Evolutionary conservation across 2,888 invertebrate species (phyloP), one percentile per base, ranked within the genome.

Genomic region (Ectemnius lituratus): DNA sequence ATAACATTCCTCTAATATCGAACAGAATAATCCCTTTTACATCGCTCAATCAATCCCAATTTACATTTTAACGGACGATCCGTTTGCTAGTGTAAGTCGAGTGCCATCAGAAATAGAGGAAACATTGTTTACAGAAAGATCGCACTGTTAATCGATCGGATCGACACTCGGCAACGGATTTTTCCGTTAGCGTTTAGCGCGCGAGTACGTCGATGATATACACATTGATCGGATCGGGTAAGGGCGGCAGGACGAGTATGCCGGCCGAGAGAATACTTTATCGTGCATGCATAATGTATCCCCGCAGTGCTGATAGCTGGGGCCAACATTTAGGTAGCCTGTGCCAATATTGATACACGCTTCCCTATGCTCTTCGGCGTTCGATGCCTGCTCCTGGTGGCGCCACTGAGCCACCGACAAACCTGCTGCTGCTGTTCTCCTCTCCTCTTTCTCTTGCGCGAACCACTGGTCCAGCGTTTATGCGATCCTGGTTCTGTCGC

Each of bases 211-310:
- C 13, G 13, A 11, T 5, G 27, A 37, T 37, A 37, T 37, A 37
- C 8, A 37, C 8, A 37, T 37, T 6, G 37, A 37, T 37, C 11
- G 37, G 37, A 11, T 37, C 11, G 52, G 6, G n/a, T 6, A 16
- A 6, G n/a, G 16, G n/a, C n/a, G 52, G n/a, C 52, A 67, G 8
- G 37, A 37, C 8, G 37, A 37, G 37, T 37, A 37, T 37, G 37
- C 37, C 67, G 67, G 67, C 62, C 79, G 67, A 65, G 72, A 62
- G 83, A 83, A 83, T 84, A 84, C 76, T 83, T 83, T 83, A 84
- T 83, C 83, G 77, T 67, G 75, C 81, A 83, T 83, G 83, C 84
- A 83, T 83, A 83, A 83, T 83, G 84, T 83, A 83, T 83, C 74
- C 37, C 76, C 64, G 71, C 71, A 56, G 68, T 66, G 76, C 74